Evolutionary conservation across 2,888 invertebrate genomes (phyloP).

Genomic region (Cheilosia pagana): DNA sequence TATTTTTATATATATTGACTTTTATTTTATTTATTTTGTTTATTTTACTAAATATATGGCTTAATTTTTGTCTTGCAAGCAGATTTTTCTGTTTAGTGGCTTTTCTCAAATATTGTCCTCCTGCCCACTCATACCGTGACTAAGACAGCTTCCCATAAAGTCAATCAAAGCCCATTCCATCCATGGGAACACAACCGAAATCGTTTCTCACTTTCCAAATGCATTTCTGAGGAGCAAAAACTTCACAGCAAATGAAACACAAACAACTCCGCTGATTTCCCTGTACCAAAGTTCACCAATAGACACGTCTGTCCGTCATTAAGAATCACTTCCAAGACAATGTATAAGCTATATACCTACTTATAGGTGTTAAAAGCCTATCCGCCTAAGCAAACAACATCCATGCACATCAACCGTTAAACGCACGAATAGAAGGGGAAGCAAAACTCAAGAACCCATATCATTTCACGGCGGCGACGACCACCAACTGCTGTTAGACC

Average conservation of each 20-base stretch:
- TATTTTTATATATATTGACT: no score
- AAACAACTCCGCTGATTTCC: slow-evolving; percentile 3
- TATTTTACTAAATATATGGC: no score
- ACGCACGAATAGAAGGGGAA: slow-evolving; percentile 28
- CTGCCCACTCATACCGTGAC: no score
- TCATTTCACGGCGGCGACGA: neutral
- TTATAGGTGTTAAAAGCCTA: slow-evolving; percentile 63
- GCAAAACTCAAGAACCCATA: slow-evolving; percentile 31
- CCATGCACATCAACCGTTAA: slow-evolving; percentile 49
- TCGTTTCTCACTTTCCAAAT: slow-evolving; percentile 13
- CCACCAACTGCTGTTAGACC: slow-evolving; percentile 8
- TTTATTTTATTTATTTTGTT: no score
- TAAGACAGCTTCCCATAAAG: no score
- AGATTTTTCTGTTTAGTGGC: no score
- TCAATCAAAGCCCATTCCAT: no score
- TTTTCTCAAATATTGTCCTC: no score
- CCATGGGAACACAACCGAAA: no score
- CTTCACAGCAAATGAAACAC: slow-evolving; percentile 5
- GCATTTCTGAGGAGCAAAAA: slow-evolving; percentile 1
- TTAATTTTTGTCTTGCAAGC: no score
- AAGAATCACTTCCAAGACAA: slow-evolving; percentile 23
- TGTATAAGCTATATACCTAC: slow-evolving; percentile 1
- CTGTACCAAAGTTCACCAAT: slow-evolving; percentile 8
- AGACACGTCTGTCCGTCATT: neutral
- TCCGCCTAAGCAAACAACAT: slow-evolving; percentile 42